Conservation (phyloP, 2,797 vertebrate species). For the Coilia nasus region DNA sequence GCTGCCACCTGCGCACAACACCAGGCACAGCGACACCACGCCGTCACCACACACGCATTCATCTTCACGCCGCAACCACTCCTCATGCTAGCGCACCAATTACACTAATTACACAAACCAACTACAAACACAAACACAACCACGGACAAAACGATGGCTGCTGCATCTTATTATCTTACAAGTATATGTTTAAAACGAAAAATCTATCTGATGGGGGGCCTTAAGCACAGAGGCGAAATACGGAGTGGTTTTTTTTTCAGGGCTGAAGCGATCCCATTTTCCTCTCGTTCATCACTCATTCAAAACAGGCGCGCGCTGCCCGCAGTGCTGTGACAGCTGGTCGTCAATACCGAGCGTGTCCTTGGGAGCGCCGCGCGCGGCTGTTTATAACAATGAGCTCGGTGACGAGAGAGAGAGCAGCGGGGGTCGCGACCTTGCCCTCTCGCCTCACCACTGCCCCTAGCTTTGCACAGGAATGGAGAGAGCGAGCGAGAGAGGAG, state of each 20-base stretch:
- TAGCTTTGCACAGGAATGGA: neutral
- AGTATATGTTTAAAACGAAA: too few relatives aligned
- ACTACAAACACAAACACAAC: too few relatives aligned
- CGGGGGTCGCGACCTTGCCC: conserved; percentile 8
- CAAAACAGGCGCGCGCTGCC: conserved; percentile 8
- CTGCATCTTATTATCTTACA: too few relatives aligned
- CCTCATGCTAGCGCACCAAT: neutral
- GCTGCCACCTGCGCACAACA: conserved; percentile 83
- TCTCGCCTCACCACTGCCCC: neutral
- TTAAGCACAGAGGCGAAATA: neutral
- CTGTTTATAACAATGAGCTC: conserved; percentile 24
- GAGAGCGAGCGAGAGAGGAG: neutral
- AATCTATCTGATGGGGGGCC: neutral
- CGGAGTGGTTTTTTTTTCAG: too few relatives aligned
- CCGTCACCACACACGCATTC: neutral
- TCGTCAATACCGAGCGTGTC: conserved; percentile 22
- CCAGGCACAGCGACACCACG: neutral
- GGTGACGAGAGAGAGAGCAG: neutral
- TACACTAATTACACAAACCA: neutral
- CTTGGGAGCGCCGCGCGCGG: neutral
- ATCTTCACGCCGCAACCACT: too few relatives aligned
- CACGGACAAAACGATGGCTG: too few relatives aligned
- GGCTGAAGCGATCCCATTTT: conserved; percentile 22
- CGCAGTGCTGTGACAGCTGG: neutral
- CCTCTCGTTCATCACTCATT: conserved; percentile 19